A percentile compares a stretch with the other conserved stretches of the same genome.
phyloP scores from a whole-genome alignment of 2,797 vertebrate genomes.

The Holocentrus rufus region DNA sequence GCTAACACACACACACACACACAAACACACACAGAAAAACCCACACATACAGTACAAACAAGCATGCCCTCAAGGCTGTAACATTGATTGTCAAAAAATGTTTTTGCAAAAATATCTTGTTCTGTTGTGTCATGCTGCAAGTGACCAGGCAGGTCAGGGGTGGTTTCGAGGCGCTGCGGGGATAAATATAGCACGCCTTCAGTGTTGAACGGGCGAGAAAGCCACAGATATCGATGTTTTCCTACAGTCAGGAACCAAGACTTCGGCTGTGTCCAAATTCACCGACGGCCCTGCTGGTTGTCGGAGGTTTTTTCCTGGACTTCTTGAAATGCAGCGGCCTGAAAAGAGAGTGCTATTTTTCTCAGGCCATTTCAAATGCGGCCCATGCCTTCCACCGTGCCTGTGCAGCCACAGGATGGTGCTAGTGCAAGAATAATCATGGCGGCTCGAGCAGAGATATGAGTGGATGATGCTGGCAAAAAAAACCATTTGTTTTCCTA shows the following conservation, averaged over 20 bases:
- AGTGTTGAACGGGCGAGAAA: neutral
- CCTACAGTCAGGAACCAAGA: neutral
- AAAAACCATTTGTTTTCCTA: conserved; percentile 62
- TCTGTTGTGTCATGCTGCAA: neutral
- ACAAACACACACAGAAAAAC: conserved; percentile 19
- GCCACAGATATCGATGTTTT: neutral
- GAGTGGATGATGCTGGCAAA: conserved; percentile 54
- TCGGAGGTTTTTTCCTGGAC: neutral
- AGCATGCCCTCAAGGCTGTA: neutral
- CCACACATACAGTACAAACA: conserved; percentile 6
- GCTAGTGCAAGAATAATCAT: conserved; percentile 72
- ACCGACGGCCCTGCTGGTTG: neutral
- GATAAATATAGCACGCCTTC: neutral
- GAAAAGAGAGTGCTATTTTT: neutral
- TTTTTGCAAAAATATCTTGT: neutral
- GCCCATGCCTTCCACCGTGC: conserved; percentile 27
- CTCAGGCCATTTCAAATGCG: conserved; percentile 7
- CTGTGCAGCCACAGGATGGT: conserved; percentile 76
- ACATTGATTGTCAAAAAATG: neutral
- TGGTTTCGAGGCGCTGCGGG: neutral
- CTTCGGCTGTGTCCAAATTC: neutral
- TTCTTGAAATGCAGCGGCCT: neutral
- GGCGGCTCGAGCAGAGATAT: conserved; percentile 45
- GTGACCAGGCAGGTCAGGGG: neutral
- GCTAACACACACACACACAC: conserved; percentile 2